A percentile compares a stretch with the other conserved stretches of the same genome.
These are phyloP conservation scores for Centrocercus urophasianus DNA, from an alignment of 2,113 vertebrate species.

Conservation along the genomic window DNA sequence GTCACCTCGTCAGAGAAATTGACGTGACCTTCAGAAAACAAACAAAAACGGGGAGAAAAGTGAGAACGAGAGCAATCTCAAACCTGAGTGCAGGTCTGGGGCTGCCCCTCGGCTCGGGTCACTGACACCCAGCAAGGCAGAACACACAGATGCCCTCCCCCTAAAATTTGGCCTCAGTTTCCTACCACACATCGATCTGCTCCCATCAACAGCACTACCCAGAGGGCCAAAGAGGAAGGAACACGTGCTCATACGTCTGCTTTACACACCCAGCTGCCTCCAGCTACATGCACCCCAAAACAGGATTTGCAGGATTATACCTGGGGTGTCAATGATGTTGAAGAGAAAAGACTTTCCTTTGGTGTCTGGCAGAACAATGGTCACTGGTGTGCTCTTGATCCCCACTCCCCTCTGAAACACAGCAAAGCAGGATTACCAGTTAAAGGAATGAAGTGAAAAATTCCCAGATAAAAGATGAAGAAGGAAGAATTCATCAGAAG, in stretches of 20 bases:
- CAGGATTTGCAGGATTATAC: slow-evolving; percentile 31
- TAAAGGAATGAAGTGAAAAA: neutral
- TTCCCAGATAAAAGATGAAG: fast-evolving
- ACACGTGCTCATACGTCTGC: neutral
- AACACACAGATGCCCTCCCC: neutral
- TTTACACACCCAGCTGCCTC: neutral
- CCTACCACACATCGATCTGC: neutral
- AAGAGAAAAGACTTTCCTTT: slow-evolving; percentile 98
- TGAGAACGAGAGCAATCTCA: neutral
- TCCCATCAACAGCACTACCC: neutral
- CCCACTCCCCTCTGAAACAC: slow-evolving; percentile 92
- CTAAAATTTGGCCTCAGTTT: neutral
- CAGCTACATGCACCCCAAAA: neutral
- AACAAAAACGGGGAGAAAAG: neutral
- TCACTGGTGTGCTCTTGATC: slow-evolving; percentile 98
- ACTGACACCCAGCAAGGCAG: neutral
- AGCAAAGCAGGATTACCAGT: neutral
- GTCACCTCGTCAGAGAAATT: slow-evolving; percentile 99
- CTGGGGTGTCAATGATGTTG: slow-evolving; percentile 99
- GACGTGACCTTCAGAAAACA: slow-evolving; percentile 86
- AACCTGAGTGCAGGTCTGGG: neutral
- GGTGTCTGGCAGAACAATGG: slow-evolving; percentile 95
- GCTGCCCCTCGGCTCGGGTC: neutral
- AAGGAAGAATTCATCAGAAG: neutral
- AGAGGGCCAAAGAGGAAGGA: neutral